A percentile compares a stretch with the other conserved stretches of the same genome.
phyloP scores from a whole-genome alignment of 92 coral and sea anemone genomes.

The Epizoanthus rinbou region DNA sequence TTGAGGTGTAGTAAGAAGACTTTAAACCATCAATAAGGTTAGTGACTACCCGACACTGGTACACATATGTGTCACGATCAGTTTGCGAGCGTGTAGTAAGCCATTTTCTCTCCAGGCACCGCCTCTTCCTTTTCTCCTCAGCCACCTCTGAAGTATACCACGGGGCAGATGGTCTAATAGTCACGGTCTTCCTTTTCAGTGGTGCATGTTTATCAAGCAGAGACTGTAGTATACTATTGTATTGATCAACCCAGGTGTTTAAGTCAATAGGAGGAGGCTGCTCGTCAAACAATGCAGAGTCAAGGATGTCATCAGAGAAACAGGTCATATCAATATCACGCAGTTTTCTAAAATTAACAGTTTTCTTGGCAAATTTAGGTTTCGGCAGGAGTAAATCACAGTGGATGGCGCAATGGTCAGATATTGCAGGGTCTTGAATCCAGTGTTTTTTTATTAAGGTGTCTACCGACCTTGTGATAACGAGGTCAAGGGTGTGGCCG shows the following conservation, averaged over 20 bases:
- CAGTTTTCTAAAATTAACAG: conserved; percentile 2
- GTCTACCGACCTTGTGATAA: conserved; percentile 6
- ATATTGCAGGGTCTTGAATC: not conserved
- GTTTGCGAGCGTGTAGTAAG: too few species aligned
- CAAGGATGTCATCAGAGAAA: conserved; percentile 27
- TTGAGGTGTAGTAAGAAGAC: conserved; percentile 16
- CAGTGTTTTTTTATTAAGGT: not conserved
- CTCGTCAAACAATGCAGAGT: not conserved
- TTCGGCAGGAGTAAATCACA: conserved; percentile 14
- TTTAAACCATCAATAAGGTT: conserved; percentile 16
- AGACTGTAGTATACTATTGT: too few species aligned
- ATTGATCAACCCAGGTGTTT: too few species aligned
- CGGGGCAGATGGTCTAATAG: conserved; percentile 19
- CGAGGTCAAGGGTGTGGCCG: conserved; percentile 33
- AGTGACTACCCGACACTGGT: conserved; percentile 27
- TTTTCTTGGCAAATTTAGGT: conserved; percentile 14
- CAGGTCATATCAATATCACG: not conserved
- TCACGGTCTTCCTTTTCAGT: not conserved
- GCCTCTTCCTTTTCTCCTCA: conserved; percentile 21
- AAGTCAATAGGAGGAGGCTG: too few species aligned
- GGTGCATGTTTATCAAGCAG: conserved; percentile 24
- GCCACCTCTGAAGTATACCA: conserved; percentile 29
- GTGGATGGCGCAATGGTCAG: conserved; percentile 13
- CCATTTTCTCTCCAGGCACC: not conserved
- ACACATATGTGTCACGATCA: conserved; percentile 9